Conservation (phyloP, 2,113 vertebrate species). For the Paracanthobrama guichenoti region DNA sequence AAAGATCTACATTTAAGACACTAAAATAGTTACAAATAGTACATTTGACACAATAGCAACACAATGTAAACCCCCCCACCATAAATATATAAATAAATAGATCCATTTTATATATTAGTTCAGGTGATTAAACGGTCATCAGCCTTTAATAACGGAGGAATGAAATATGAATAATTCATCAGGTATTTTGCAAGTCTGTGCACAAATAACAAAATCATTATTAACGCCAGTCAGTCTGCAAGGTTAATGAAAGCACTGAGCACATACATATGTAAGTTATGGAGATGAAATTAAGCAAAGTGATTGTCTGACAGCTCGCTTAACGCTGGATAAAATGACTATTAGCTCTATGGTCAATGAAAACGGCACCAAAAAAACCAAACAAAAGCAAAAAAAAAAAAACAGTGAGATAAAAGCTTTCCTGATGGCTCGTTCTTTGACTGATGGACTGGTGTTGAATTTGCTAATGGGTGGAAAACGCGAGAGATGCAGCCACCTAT, state of each 20-base stretch:
- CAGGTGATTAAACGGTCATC: constrained; percentile 56
- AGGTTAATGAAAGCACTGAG: constrained; percentile 52
- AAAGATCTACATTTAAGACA: neutral
- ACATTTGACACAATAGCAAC: neutral
- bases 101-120: constrained; percentile 49
- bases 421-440: neutral
- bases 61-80: neutral
- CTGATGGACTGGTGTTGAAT: constrained; percentile 17
- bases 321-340: constrained; percentile 36
- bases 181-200: constrained; percentile 48
- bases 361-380: neutral
- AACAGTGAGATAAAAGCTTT: constrained; percentile 7
- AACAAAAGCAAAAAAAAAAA: no score
- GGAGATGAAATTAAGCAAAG: constrained; percentile 54
- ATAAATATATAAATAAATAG: constrained; percentile 43
- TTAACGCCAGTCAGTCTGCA: constrained; percentile 46
- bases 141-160: constrained; percentile 49
- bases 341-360: constrained; percentile 16
- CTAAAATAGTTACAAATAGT: neutral
- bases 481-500: neutral
- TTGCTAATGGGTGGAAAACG: constrained; percentile 21
- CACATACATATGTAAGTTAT: constrained; percentile 49
- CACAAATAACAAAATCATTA: constrained; percentile 58
- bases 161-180: constrained; percentile 53
- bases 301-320: constrained; percentile 44